Percentiles rank a stretch among this genome's conserved stretches.
phyloP scores from a whole-genome alignment of 2,888 invertebrate species.

The Thereva unica region DNA sequence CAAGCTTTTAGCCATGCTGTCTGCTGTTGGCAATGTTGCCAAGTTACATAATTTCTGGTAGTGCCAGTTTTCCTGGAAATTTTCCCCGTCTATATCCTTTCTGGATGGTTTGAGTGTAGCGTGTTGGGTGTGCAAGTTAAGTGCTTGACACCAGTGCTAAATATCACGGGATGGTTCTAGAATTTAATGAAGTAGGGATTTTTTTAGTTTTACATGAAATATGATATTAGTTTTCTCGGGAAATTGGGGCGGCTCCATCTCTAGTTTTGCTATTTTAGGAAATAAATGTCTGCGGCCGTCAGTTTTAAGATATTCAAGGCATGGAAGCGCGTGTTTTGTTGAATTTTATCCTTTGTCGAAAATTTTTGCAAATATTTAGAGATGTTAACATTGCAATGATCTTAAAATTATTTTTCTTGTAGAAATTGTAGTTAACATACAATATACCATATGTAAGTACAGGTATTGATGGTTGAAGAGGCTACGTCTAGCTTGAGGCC shows the following conservation, averaged over 20 bases:
- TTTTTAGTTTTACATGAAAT: conserved; percentile 23
- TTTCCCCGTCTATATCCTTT: conserved; percentile 11
- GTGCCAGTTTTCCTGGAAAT: not conserved
- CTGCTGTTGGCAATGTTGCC: conserved; percentile 38
- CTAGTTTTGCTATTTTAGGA: too few species aligned
- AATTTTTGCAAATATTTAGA: too few species aligned
- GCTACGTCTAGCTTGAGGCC: too few species aligned
- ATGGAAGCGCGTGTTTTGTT: too few species aligned
- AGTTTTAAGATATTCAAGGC: too few species aligned
- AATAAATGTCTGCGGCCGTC: too few species aligned
- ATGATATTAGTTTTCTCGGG: conserved; percentile 22
- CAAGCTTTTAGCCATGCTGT: conserved; percentile 26
- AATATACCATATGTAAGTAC: too few species aligned
- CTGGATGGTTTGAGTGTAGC: conserved; percentile 2
- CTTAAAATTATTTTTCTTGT: too few species aligned
- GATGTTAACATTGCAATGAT: too few species aligned
- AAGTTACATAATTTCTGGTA: conserved; percentile 30
- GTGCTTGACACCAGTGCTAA: conserved; percentile 30
- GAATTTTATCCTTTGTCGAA: too few species aligned
- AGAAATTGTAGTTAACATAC: too few species aligned
- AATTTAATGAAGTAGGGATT: conserved; percentile 22
- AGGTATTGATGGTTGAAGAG: too few species aligned
- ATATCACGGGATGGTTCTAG: conserved; percentile 10
- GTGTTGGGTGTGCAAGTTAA: conserved; percentile 13
- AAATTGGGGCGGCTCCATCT: not conserved